These are phyloP conservation scores for Drosophila novamexicana DNA, from an alignment of 1,140 invertebrate species.

Conservation along the genomic window DNA sequence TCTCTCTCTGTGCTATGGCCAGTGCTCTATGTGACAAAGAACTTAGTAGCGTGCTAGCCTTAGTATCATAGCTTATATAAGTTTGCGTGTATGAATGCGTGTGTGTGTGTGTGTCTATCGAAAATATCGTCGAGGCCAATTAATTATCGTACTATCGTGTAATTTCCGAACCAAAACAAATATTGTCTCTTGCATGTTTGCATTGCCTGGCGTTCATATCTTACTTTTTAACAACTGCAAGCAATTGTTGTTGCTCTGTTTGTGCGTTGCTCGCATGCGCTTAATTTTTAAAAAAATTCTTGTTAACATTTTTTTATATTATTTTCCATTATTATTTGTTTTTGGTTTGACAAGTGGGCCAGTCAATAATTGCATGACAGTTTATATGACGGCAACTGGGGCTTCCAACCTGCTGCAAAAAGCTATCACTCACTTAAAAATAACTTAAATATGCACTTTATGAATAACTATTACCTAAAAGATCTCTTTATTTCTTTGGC, in stretches of 20 bases:
- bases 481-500: constrained; percentile 38
- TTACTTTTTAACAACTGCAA: constrained; percentile 24
- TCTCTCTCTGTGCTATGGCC: constrained; percentile 74
- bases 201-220: constrained; percentile 59
- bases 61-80: constrained; percentile 66
- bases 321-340: constrained; percentile 34
- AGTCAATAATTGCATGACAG: constrained; percentile 47
- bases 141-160: constrained; percentile 41
- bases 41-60: constrained; percentile 75
- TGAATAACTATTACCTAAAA: constrained; percentile 13
- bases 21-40: constrained; percentile 69
- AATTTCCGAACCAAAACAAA: constrained; percentile 53
- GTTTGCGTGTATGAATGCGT: constrained; percentile 32
- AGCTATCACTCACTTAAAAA: constrained; percentile 28
- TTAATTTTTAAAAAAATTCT: constrained; percentile 60
- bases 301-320: constrained; percentile 41
- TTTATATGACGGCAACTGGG: constrained; percentile 15
- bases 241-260: constrained; percentile 32
- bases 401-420: constrained; percentile 32
- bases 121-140: constrained; percentile 33
- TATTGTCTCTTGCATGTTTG: constrained; percentile 69
- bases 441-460: constrained; percentile 37
- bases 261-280: constrained; percentile 69
- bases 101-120: constrained; percentile 35
- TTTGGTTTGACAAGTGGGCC: constrained; percentile 39